Evolutionary conservation across 2,797 vertebrate species (phyloP), one percentile per base, ranked within the genome.

Genomic region (Tragelaphus eurycerus): DNA sequence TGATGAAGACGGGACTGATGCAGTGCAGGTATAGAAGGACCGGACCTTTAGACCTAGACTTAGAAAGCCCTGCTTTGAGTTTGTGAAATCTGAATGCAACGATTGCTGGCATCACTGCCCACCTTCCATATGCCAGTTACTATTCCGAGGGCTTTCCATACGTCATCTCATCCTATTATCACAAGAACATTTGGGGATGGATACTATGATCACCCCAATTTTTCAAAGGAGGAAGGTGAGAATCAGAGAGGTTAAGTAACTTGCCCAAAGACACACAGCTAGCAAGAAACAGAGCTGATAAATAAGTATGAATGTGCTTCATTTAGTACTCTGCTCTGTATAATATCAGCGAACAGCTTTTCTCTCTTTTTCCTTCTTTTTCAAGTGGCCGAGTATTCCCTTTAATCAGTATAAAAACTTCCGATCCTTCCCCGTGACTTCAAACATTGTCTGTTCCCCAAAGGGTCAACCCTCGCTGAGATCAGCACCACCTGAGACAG

Each of bases 371-470:
- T 34, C 74, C 25, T 50, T 43, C 19, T 48, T 25, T 79, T 27
- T 62, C 17, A 16, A 85, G 59, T 29, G 31, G 64, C 59, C 34
- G 15, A 83, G 10, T 52, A 52, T 71, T 55, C 55, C n/a, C 34
- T 71, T 60, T 62, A 31, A 67, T 86, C 34, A 34, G 21, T 88
- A 95, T 57, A 78, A 86, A 86, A 48, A 31, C 59, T 43, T 92
- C 25, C 5, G 10, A 11, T 34, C 16, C 60, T 71, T 92, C 52
- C 89, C 48, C 1, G 6, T 29, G 50, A 81, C n/a, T 27, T 55
- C 50, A 79, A 10, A 46, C 31, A 15, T 23, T 60, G 38, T 85
- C 46, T 88, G 9, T 52, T 84, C 64, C 79, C 43, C 19, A 13
- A 21, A 83, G 50, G 71, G 50, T 29, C 4, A 9, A 10, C 17